A percentile compares a stretch with the other conserved stretches of the same genome.
These are phyloP conservation scores for Sebastes elongatus DNA, from an alignment of 2,797 vertebrate genomes.

Conservation along the genomic window DNA sequence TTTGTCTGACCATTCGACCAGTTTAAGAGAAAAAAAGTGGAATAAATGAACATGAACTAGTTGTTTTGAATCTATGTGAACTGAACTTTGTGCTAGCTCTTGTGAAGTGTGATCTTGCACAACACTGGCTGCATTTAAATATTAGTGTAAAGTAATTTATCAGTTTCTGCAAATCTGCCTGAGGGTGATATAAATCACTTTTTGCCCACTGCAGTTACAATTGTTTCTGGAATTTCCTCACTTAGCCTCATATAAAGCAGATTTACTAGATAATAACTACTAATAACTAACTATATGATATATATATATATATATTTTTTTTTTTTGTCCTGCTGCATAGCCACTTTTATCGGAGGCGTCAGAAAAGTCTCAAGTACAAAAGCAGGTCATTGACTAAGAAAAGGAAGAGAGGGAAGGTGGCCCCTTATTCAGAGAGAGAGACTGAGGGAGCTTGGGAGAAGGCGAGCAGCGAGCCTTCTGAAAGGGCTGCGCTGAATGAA, in stretches of 20 bases:
- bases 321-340: neutral
- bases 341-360: conserved; percentile 3
- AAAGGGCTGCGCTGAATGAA: conserved; percentile 39
- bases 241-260: neutral
- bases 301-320: neutral
- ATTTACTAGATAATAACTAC: neutral
- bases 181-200: neutral
- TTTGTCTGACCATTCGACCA: too few relatives aligned
- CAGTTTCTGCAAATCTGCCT: neutral
- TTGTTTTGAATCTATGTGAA: too few relatives aligned
- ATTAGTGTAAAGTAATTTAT: neutral
- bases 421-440: conserved; percentile 45
- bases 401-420: conserved; percentile 39
- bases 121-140: neutral
- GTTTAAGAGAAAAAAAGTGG: too few relatives aligned
- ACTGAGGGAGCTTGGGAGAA: conserved; percentile 15
- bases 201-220: neutral
- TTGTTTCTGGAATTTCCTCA: neutral
- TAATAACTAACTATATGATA: too few relatives aligned
- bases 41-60: too few relatives aligned
- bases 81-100: too few relatives aligned
- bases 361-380: conserved; percentile 34
- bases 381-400: conserved; percentile 55
- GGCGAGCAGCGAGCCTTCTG: conserved; percentile 1
- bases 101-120: too few relatives aligned